Evolutionary conservation across 2,888 invertebrate species (phyloP), one percentile per base, ranked within the genome.

Genomic region (Temnothorax rugatulus): DNA sequence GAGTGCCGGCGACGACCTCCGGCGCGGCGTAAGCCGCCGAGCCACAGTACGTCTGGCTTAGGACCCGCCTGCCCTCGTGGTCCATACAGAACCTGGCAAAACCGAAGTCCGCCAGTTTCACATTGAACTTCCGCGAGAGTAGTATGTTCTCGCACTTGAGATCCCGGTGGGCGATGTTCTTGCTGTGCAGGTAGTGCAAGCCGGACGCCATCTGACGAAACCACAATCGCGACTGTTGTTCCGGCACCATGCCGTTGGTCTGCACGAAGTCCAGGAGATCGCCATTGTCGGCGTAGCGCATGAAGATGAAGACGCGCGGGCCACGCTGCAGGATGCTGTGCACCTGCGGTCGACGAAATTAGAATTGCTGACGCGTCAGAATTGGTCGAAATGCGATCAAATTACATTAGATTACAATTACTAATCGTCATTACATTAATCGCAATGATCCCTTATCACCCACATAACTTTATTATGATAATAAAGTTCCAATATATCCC

Each of bases 1-100:
- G 98, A 2, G 97, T 97, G 4, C 98, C 98, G 92, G 97, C 97
- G 64, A 99, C 97, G 21, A 99, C 98, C 95, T 99, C 99, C 0
- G 99, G 99, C 1, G 99, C 98, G 0, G 99, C 99, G 94, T 99
- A 99, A 0, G 99, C 99, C 3, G 99, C 98, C 4, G 99, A 99
- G n/a, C 99, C 99, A 94, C 99, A 99, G 93, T 98, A 99, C 0
- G 99, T 99, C 94, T 97, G 96, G 92, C 99, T 99, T 82, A 98
- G 96, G 7, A 98, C 96, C 54, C 97, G 96, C 79, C 97, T 96
- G 73, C 98, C 98, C 73, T 96, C 96, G 1, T 96, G 95, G 91
- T 97, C 97, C 0, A 96, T 96, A 94, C 98, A 98, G 93, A 97
- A 97, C 88, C 98, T 96, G 1, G 99, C 98, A 94, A 99, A 99